These are phyloP conservation scores for Melipona quadrifasciata DNA, from an alignment of 1,140 invertebrate genomes.

Conservation along the genomic window DNA sequence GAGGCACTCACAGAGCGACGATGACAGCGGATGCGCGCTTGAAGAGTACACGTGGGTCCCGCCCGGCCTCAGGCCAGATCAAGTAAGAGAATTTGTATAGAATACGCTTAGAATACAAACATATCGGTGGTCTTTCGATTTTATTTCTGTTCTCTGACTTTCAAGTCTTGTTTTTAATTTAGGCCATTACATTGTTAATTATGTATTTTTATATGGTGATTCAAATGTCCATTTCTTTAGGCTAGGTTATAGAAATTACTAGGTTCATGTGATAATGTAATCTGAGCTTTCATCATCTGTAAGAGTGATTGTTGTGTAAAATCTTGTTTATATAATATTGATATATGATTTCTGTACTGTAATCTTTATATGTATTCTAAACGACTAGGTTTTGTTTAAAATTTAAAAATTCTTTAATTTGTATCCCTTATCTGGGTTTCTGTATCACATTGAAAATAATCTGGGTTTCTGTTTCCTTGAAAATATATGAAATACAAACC, in stretches of 20 bases:
- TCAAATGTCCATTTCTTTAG: neutral
- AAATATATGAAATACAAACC: neutral
- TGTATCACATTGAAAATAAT: neutral
- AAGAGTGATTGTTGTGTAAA: neutral
- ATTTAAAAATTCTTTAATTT: neutral
- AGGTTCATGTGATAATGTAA: neutral
- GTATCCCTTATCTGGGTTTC: neutral
- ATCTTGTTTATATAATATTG: neutral
- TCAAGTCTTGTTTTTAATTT: neutral
- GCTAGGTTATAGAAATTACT: neutral
- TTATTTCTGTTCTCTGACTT: neutral
- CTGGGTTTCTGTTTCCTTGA: neutral
- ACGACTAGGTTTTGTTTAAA: neutral
- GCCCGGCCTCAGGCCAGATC: slow-evolving; percentile 96
- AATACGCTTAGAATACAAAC: neutral
- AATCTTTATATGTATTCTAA: neutral
- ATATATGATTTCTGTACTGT: neutral
- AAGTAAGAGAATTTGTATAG: slow-evolving; percentile 84
- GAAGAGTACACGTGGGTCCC: slow-evolving; percentile 99
- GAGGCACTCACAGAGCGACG: slow-evolving; percentile 96
- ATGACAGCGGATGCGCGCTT: slow-evolving; percentile 97
- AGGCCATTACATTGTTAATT: neutral
- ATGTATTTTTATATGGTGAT: neutral
- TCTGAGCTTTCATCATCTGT: neutral
- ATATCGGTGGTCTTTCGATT: neutral